Evolutionary conservation across 2,797 vertebrate species (phyloP).

Genomic region (Danio jaintianensis): DNA sequence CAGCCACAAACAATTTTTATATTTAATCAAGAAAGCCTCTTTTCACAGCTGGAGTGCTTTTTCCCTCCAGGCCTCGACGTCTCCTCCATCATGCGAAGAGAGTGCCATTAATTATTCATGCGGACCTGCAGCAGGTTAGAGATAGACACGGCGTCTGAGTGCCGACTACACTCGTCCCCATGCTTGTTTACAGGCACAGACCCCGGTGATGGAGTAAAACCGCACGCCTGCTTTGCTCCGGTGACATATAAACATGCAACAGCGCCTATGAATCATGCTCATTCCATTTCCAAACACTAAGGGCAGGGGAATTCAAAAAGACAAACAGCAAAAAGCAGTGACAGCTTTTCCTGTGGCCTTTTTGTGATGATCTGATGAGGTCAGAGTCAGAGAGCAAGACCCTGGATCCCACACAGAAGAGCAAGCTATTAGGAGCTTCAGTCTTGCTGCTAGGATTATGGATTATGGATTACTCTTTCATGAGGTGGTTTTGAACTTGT

Average conservation of each 20-base stretch:
- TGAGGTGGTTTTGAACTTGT: too few relatives aligned
- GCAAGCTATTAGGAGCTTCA: neutral
- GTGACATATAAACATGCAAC: conserved; percentile 56
- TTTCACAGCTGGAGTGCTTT: conserved; percentile 66
- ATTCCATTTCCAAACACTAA: conserved; percentile 46
- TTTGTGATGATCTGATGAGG: conserved; percentile 20
- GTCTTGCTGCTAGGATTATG: neutral
- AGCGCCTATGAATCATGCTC: conserved; percentile 44
- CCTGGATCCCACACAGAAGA: neutral
- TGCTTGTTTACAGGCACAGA: conserved; percentile 71
- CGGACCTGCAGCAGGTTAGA: conserved; percentile 66
- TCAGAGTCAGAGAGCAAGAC: neutral
- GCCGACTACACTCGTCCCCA: conserved; percentile 39
- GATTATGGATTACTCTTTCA: too few relatives aligned
- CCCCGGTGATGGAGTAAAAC: conserved; percentile 69
- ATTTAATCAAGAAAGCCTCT: conserved; percentile 72
- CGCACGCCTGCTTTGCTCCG: conserved; percentile 60
- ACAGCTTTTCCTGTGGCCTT: neutral
- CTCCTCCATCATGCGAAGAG: conserved; percentile 72
- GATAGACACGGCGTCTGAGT: conserved; percentile 52
- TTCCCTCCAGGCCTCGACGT: conserved; percentile 55
- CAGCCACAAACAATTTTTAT: conserved; percentile 73
- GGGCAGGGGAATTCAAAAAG: neutral
- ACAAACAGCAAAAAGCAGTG: neutral
- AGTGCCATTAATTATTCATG: conserved; percentile 78